Evolutionary conservation across 2,888 invertebrate species (phyloP).

Genomic region (Nowickia ferox): DNA sequence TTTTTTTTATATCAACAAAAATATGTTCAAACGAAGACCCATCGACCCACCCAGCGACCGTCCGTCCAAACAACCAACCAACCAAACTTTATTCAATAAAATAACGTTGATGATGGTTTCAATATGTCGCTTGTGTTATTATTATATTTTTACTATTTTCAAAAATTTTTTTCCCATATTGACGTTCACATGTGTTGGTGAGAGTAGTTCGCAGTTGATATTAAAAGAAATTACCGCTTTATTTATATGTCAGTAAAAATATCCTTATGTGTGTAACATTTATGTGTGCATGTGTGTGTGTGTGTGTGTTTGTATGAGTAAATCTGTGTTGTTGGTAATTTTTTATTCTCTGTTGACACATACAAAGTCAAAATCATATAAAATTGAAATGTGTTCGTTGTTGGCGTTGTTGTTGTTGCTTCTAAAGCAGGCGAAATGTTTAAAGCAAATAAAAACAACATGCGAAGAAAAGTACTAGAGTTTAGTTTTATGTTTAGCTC

Average conservation of each 20-base stretch:
- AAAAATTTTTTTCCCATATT: neutral
- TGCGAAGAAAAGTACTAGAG: neutral
- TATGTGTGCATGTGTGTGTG: neutral
- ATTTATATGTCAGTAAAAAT: conserved; percentile 23
- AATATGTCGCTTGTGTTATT: conserved; percentile 62
- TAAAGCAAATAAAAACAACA: conserved; percentile 29
- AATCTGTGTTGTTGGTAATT: neutral
- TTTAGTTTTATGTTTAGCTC: conserved; percentile 52
- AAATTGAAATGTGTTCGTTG: conserved; percentile 36
- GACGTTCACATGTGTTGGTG: neutral
- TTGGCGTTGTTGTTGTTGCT: conserved; percentile 2
- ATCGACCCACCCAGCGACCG: too few relatives aligned
- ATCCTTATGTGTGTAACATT: neutral
- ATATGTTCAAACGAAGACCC: conserved; percentile 16
- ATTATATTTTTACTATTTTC: conserved; percentile 19
- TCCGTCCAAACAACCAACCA: neutral
- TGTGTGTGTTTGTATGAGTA: neutral
- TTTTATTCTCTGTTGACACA: conserved; percentile 36
- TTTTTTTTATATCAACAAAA: conserved; percentile 50
- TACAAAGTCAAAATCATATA: conserved; percentile 58
- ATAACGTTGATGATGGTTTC: conserved; percentile 60
- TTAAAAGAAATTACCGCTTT: conserved; percentile 67
- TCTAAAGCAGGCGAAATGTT: conserved; percentile 29
- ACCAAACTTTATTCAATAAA: conserved; percentile 60
- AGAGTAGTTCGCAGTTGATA: conserved; percentile 40